Percentiles rank a stretch among this genome's conserved stretches.
Conservation (phyloP, 2,797 vertebrate genomes). For the Notolabrus celidotus region DNA sequence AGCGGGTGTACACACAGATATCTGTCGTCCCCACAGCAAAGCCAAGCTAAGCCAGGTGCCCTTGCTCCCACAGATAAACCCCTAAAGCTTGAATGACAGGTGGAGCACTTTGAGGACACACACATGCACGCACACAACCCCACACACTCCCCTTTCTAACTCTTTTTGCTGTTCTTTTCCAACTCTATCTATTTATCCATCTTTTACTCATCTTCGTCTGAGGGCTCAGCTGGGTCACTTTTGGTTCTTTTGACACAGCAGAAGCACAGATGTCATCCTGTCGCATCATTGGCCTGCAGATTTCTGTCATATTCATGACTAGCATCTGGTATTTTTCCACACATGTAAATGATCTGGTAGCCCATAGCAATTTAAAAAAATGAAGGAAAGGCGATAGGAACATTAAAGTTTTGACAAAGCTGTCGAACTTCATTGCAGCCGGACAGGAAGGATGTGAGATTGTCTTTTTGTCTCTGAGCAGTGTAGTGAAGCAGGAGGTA, state of each 20-base stretch:
- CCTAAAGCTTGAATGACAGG: slow-evolving; percentile 76
- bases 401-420: slow-evolving; percentile 7
- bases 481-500: slow-evolving; percentile 23
- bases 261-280: slow-evolving; percentile 30
- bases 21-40: slow-evolving; percentile 64
- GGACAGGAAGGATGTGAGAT: slow-evolving; percentile 14
- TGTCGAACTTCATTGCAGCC: neutral
- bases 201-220: slow-evolving; percentile 2
- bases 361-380: neutral
- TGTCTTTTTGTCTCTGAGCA: slow-evolving; percentile 17
- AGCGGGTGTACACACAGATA: slow-evolving; percentile 63
- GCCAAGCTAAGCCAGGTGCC: slow-evolving; percentile 70
- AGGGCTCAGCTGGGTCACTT: slow-evolving; percentile 28
- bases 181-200: slow-evolving; percentile 22
- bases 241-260: slow-evolving; percentile 19
- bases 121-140: slow-evolving; percentile 31
- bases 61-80: slow-evolving; percentile 74
- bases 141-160: neutral
- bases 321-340: slow-evolving; percentile 24
- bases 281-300: slow-evolving; percentile 10
- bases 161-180: slow-evolving; percentile 8
- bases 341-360: slow-evolving; percentile 10
- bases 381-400: slow-evolving; percentile 1
- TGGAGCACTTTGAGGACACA: slow-evolving; percentile 65
- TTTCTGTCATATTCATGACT: slow-evolving; percentile 16